A percentile compares a stretch with the other conserved stretches of the same genome.
phyloP scores from a whole-genome alignment of 2,888 invertebrate genomes.

The Hydraecia micacea region DNA sequence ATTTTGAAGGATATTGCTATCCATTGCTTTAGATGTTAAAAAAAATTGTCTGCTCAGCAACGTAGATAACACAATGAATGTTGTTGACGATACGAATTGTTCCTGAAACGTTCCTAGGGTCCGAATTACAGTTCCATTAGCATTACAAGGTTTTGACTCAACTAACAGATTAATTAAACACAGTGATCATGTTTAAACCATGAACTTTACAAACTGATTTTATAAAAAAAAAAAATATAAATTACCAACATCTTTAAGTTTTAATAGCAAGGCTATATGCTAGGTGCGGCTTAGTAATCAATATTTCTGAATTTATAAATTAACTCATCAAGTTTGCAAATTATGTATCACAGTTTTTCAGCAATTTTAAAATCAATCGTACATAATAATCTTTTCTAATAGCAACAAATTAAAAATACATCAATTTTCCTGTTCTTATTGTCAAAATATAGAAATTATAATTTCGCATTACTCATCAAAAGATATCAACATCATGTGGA shows the following conservation, averaged over 20 bases:
- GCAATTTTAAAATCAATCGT: background rate
- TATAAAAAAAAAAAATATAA: background rate
- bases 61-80: no score
- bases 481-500: slow-evolving; percentile 20
- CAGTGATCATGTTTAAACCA: background rate
- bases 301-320: background rate
- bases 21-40: no score
- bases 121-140: no score
- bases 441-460: background rate
- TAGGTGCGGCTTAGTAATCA: background rate
- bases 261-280: background rate
- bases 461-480: slow-evolving; percentile 43
- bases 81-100: no score
- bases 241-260: background rate
- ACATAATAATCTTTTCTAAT: background rate
- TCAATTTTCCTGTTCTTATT: slow-evolving; percentile 13
- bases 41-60: no score
- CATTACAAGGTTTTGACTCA: no score
- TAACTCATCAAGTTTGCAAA: no score
- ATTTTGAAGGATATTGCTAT: no score
- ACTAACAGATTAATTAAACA: background rate
- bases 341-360: background rate
- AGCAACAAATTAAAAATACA: background rate
- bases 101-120: no score
- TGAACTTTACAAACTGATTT: background rate